Evolutionary conservation across 1,140 invertebrate species (phyloP), one percentile per base, ranked within the genome.

Genomic region (Coptotermes formosanus): DNA sequence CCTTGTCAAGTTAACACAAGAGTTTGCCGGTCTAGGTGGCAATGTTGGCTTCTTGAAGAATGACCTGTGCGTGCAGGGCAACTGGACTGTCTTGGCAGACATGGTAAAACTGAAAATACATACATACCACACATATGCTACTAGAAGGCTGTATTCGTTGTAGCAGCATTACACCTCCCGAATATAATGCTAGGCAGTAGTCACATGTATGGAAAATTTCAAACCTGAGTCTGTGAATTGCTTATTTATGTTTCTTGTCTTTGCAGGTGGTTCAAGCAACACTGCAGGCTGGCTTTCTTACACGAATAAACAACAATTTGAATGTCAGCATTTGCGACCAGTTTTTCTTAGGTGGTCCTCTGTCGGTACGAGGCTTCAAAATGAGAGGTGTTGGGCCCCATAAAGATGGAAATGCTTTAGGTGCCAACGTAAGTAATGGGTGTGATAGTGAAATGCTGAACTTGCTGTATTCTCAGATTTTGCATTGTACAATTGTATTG

Each of bases 321-420:
- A 91, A 91, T 88, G 91, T 94, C 86, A 92, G 90, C 85, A 93
- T 98, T 87, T 92, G 94, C 64, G 97, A 98, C 90, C 92, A 94
- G 87, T 97, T 97, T 92, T 98, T 95, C 90, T 91, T 98, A 45
- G 97, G 97, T 52, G 97, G 97, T 2, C 97, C 97, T 1, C 90
- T 97, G 75, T 95, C 94, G 86, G 88, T 98, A 19, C 91, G 97
- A 89, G 97, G 97, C 25, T 99, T 98, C 90, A 93, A 94, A 82
- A 93, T 94, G 90, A 92, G 96, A 88, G 97, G 97, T 44, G 94
- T 96, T 32, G 97, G 97, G 0, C 97, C 97, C 3, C 95, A 95
- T 87, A 90, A 91, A 83, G 95, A 97, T 88, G 95, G 95, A 82
- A 93, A 94, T 90, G 92, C 94, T 21, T 89, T 95, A 0, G 96